A percentile compares a stretch with the other conserved stretches of the same genome.
phyloP scores from a whole-genome alignment of 2,113 vertebrate species.

The Zosterops pallidus region DNA sequence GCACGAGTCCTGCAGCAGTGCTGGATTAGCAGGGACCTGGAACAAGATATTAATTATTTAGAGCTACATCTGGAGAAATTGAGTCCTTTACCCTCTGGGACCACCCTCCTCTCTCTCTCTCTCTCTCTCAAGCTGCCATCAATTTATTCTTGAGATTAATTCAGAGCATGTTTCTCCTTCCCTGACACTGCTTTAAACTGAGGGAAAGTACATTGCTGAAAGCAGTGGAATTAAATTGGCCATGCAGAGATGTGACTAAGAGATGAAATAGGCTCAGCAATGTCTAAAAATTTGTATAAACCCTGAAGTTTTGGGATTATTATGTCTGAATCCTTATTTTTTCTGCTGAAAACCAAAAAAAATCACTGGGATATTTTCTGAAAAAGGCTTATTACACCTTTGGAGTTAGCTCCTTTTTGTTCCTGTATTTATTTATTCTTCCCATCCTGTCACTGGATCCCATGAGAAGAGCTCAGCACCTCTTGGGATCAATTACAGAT shows the following conservation, averaged over 20 bases:
- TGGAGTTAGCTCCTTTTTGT: not conserved
- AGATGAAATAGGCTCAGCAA: not conserved
- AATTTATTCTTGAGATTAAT: slow-evolving; percentile 4
- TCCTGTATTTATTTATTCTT: not conserved
- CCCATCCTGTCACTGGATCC: not conserved
- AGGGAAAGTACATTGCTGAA: not conserved
- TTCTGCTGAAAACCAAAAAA: not conserved
- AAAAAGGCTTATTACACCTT: not conserved
- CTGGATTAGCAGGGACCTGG: not conserved
- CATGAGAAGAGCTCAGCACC: not conserved
- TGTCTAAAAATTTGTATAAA: not conserved
- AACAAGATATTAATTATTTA: slow-evolving; percentile 60
- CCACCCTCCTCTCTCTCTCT: not conserved
- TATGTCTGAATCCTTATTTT: not conserved
- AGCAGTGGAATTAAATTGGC: not conserved
- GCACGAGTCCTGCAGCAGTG: not conserved
- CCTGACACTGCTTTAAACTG: not conserved
- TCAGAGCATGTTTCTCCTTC: not conserved
- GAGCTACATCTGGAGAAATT: slow-evolving; percentile 35
- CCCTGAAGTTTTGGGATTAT: not conserved
- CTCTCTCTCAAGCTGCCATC: not conserved
- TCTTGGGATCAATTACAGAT: not conserved
- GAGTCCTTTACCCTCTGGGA: slow-evolving; percentile 10
- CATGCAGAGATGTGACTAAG: not conserved
- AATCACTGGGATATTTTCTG: not conserved